Base-by-base conservation (phyloP, 2,888 invertebrate genomes). In the Morinoia aosen region DNA sequence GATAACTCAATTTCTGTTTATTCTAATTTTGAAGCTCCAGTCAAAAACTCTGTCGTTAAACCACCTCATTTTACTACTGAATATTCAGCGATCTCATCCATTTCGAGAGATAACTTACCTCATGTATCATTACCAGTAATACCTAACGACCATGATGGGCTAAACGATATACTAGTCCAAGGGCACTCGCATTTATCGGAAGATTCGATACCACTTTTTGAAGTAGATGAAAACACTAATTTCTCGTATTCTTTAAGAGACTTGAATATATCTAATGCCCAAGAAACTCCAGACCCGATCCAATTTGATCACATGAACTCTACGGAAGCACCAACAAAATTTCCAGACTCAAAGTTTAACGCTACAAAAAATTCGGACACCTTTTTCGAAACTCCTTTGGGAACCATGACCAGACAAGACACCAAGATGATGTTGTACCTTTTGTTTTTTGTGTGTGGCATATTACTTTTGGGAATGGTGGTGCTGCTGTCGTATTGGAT, bases 351-450 rank as follows among this genome's bases (percentile, higher is more conserved):
- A 57, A 10, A 25, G n/a, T n/a, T 33, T 19, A 57, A 93, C 56
- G 33, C 40, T 12, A 33, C 93, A 57, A 33, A 57, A 57, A 57
- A 57, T n/a, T 39, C 39, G 7, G 58, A 93, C 7, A 93, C 57
- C 0, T 48, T 48, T 48, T 93, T 93, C 33, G 33, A 57, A 33
- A 93, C 93, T 25, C 93, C 93, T 57, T 33, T 93, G 48, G 93
- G 93, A 7, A 57, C 93, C 93, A 93, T 93, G 93, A 93, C 57
- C 33, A 56, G 58, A 33, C 48, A 93, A 93, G 58, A 93, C 14
- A 93, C 93, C 19, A 93, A 93, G 19, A 56, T 57, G 57, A 93
- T 93, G 93, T 57, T 93, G 57, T 93, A 93, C 48, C 93, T 93
- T 33, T 7, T 93, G 58, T 57, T 93, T 2, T 57, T 93, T 57